A percentile compares a stretch with the other conserved stretches of the same genome.
These are phyloP conservation scores for Siniperca undulata DNA, from an alignment of 2,797 vertebrate genomes.

Conservation along the genomic window DNA sequence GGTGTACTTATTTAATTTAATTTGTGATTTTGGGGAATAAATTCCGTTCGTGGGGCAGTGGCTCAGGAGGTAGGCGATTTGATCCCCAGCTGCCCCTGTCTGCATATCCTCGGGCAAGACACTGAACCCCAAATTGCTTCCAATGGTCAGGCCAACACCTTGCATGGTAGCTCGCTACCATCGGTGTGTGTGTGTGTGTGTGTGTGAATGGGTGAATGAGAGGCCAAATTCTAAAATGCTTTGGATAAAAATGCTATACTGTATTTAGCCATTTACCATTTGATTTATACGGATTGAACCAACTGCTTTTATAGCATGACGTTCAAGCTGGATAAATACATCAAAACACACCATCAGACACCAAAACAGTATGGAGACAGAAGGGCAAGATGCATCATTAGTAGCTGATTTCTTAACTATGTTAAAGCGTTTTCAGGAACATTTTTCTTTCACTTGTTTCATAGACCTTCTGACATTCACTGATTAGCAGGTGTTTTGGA, in stretches of 20 bases:
- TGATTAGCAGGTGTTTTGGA: slow-evolving; percentile 63
- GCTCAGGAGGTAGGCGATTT: too few relatives aligned
- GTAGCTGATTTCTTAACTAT: slow-evolving; percentile 22
- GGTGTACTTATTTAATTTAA: not conserved
- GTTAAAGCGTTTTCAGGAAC: slow-evolving; percentile 35
- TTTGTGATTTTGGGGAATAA: not conserved
- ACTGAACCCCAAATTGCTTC: too few relatives aligned
- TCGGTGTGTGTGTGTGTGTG: too few relatives aligned
- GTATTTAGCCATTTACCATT: too few relatives aligned
- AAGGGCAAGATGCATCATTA: slow-evolving; percentile 30
- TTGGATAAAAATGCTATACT: too few relatives aligned
- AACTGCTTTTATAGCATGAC: not conserved
- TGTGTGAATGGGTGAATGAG: too few relatives aligned
- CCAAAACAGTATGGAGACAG: not conserved
- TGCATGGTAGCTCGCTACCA: too few relatives aligned
- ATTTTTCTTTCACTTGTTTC: slow-evolving; percentile 40
- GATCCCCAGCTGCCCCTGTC: too few relatives aligned
- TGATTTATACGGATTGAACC: not conserved
- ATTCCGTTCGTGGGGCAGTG: not conserved
- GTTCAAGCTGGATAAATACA: not conserved
- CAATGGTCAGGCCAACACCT: too few relatives aligned
- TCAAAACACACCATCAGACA: slow-evolving; percentile 3
- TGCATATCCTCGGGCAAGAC: too few relatives aligned
- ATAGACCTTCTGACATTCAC: slow-evolving; percentile 34
- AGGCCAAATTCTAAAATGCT: too few relatives aligned